A percentile compares a stretch with the other conserved stretches of the same genome.
Conservation (phyloP, 2,113 vertebrate genomes). For the Crocuta crocuta region DNA sequence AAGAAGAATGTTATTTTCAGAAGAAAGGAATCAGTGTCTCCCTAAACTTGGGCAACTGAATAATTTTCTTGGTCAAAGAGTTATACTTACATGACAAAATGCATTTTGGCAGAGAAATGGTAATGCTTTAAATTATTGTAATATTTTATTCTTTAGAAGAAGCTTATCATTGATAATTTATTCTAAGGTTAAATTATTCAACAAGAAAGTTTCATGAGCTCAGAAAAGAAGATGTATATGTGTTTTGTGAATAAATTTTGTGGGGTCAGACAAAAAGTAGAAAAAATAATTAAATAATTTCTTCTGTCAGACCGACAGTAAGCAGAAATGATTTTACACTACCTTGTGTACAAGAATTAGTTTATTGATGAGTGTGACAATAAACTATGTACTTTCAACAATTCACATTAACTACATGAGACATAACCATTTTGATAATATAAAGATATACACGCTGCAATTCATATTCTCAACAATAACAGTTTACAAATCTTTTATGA, state of each 20-base stretch:
- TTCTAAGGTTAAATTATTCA: slow-evolving; percentile 71
- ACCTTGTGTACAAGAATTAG: background rate
- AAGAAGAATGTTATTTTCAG: slow-evolving; percentile 48
- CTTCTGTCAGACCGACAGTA: background rate
- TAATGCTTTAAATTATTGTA: slow-evolving; percentile 43
- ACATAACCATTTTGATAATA: background rate
- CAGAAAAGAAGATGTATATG: slow-evolving; percentile 50
- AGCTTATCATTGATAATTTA: slow-evolving; percentile 63
- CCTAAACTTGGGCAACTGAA: slow-evolving; percentile 32
- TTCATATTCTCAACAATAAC: slow-evolving; percentile 43
- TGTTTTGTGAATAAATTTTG: slow-evolving; percentile 59
- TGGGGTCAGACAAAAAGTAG: slow-evolving; percentile 21
- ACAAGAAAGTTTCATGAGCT: slow-evolving; percentile 39
- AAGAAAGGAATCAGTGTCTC: slow-evolving; percentile 6
- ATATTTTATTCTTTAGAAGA: slow-evolving; percentile 66
- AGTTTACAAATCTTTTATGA: slow-evolving; percentile 58
- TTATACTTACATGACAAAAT: slow-evolving; percentile 46
- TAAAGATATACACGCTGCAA: slow-evolving; percentile 10
- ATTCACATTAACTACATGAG: slow-evolving; percentile 48
- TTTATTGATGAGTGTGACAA: background rate
- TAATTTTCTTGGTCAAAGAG: slow-evolving; percentile 49
- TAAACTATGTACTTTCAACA: slow-evolving; percentile 48
- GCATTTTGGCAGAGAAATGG: slow-evolving; percentile 32
- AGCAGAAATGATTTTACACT: background rate
- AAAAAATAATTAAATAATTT: slow-evolving; percentile 60